Evolutionary conservation across 2,888 invertebrate genomes (phyloP).

Genomic region (Anagyrus pseudococci): DNA sequence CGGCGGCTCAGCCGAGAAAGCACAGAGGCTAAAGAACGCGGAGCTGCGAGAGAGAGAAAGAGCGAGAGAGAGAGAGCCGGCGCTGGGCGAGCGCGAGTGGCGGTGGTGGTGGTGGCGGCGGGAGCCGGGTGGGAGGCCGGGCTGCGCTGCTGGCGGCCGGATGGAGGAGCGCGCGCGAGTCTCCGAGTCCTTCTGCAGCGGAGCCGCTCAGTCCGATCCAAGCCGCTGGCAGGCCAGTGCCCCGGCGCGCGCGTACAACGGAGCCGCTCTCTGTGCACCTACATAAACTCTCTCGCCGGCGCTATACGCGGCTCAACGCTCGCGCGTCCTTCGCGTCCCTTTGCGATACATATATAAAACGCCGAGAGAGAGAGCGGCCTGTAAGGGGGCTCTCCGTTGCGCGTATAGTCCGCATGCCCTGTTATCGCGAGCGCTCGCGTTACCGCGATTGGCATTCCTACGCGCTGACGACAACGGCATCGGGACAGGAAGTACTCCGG

Average conservation of each 20-base stretch:
- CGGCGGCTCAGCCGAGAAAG: slow-evolving; percentile 6
- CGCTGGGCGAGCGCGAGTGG: slow-evolving; percentile 6
- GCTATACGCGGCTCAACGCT: slow-evolving; percentile 20
- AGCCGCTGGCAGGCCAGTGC: slow-evolving; percentile 44
- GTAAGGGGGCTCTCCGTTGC: neutral
- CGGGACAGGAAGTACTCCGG: too few species aligned
- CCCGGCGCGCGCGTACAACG: slow-evolving; percentile 45
- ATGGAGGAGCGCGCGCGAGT: slow-evolving; percentile 36
- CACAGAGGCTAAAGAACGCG: slow-evolving; percentile 12
- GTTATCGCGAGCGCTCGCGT: too few species aligned
- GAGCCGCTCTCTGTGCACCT: too few species aligned
- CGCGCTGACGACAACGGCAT: too few species aligned
- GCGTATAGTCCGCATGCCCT: neutral
- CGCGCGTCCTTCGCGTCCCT: neutral
- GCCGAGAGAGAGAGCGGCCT: neutral
- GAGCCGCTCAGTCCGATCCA: slow-evolving; percentile 51
- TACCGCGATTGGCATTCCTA: too few species aligned
- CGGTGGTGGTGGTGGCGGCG: slow-evolving; percentile 12
- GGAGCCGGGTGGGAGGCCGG: slow-evolving; percentile 15
- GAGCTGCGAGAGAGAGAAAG: slow-evolving; percentile 23
- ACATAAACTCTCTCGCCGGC: too few species aligned
- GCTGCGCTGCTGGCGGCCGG: too few species aligned
- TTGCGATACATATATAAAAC: neutral
- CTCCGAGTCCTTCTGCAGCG: slow-evolving; percentile 50
- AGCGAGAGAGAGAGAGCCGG: slow-evolving; percentile 11